phyloP scores from a whole-genome alignment of 2,797 vertebrate genomes.

The Crenichthys baileyi region DNA sequence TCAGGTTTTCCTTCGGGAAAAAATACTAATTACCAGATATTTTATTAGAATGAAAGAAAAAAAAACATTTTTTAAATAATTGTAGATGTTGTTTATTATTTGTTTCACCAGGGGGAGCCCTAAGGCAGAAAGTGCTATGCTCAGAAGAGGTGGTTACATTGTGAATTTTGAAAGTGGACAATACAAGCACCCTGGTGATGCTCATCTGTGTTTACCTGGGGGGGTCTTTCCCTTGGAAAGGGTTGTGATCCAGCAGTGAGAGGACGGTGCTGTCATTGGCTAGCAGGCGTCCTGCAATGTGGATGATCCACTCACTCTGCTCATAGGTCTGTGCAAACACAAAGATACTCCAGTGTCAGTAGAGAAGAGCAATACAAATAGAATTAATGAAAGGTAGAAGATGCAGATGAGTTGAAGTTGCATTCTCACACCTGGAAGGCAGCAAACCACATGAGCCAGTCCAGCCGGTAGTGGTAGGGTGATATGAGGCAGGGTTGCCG shows the following conservation, averaged over 20 bases:
- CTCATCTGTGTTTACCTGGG: slow-evolving; percentile 82
- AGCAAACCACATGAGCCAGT: slow-evolving; percentile 99
- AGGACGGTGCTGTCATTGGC: slow-evolving; percentile 85
- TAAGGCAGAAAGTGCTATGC: background rate
- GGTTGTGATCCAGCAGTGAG: slow-evolving; percentile 87
- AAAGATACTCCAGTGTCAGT: background rate
- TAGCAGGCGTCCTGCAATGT: slow-evolving; percentile 91
- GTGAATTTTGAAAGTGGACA: too few species aligned
- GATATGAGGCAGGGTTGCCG: slow-evolving; percentile 88
- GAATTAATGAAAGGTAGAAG: background rate
- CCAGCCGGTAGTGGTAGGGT: slow-evolving; percentile 94
- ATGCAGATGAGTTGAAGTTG: background rate
- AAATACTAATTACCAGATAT: background rate
- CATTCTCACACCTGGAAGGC: slow-evolving; percentile 88
- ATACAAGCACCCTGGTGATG: background rate
- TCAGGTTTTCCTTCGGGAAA: background rate
- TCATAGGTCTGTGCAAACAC: slow-evolving; percentile 88
- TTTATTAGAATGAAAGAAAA: background rate
- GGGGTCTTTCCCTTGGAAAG: slow-evolving; percentile 80
- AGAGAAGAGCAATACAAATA: background rate
- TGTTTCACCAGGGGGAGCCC: slow-evolving; percentile 22
- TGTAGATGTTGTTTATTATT: background rate
- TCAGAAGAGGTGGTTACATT: too few species aligned
- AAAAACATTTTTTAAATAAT: background rate
- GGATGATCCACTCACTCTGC: slow-evolving; percentile 95